Conservation (phyloP, 1,140 invertebrate genomes). For the Glossosoma conforme region DNA sequence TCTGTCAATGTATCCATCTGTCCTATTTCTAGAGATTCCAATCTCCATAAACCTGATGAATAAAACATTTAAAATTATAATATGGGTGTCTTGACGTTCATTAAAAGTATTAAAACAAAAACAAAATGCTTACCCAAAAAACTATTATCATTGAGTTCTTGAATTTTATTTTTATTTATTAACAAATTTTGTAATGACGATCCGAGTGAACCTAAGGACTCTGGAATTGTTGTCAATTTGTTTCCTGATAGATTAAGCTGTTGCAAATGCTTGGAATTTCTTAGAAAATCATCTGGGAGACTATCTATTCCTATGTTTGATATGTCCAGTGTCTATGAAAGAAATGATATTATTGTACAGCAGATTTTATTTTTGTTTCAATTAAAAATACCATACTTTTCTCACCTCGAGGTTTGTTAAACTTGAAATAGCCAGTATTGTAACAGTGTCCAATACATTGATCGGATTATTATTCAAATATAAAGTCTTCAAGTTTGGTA, state of each 20-base stretch:
- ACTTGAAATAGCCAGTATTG: slow-evolving; percentile 54
- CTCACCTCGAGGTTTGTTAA: slow-evolving; percentile 55
- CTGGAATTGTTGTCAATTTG: slow-evolving; percentile 51
- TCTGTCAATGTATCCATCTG: slow-evolving; percentile 50
- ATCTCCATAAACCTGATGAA: slow-evolving; percentile 44
- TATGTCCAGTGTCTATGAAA: slow-evolving; percentile 53
- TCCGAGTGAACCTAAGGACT: slow-evolving; percentile 46
- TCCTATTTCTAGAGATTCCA: slow-evolving; percentile 52
- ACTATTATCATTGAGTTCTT: slow-evolving; percentile 50
- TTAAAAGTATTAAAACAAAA: background rate
- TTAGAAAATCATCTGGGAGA: slow-evolving; percentile 45
- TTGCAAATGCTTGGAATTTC: slow-evolving; percentile 43
- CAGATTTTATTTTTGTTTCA: no score
- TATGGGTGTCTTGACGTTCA: background rate
- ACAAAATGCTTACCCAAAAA: slow-evolving; percentile 45
- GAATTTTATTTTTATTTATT: slow-evolving; percentile 54
- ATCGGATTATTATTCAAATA: slow-evolving; percentile 67
- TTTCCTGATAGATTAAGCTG: slow-evolving; percentile 55
- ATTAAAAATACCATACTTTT: background rate
- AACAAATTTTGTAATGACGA: slow-evolving; percentile 50
- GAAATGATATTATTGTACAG: background rate
- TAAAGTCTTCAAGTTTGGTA: slow-evolving; percentile 58
- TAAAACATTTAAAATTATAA: background rate
- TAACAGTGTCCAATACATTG: slow-evolving; percentile 55
- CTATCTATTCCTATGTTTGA: slow-evolving; percentile 52